phyloP scores from a whole-genome alignment of 2,797 vertebrate genomes.

The Catamblyrhynchus diadema region DNA sequence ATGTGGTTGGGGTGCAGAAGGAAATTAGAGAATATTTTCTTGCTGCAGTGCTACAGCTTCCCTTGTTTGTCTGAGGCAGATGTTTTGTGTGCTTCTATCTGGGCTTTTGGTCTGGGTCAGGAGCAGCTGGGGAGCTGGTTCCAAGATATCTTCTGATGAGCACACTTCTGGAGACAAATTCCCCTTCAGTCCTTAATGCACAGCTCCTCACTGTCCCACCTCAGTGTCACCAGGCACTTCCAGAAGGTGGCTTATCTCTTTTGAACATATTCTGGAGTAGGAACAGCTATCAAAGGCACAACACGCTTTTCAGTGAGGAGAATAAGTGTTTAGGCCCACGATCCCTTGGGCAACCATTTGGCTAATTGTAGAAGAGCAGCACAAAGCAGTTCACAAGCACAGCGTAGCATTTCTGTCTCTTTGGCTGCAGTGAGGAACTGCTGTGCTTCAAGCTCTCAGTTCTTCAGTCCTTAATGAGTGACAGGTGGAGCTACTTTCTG shows the following conservation, averaged over 20 bases:
- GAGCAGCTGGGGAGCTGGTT: neutral
- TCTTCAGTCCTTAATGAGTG: neutral
- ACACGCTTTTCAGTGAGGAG: neutral
- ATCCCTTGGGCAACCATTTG: neutral
- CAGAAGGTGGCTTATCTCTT: neutral
- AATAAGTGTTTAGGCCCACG: neutral
- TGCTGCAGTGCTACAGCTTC: neutral
- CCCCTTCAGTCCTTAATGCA: neutral
- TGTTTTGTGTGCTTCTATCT: neutral
- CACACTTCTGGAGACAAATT: neutral
- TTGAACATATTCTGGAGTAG: neutral
- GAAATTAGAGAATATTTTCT: neutral
- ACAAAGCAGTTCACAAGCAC: neutral
- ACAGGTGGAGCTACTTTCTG: neutral
- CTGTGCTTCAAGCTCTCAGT: neutral
- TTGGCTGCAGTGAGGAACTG: neutral
- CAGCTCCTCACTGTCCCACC: neutral
- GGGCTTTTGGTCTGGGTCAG: neutral
- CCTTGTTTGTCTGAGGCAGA: neutral
- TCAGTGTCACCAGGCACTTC: accelerated
- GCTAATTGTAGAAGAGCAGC: neutral
- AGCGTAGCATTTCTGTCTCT: neutral
- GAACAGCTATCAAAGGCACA: neutral
- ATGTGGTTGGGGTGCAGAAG: accelerated
- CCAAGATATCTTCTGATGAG: neutral